Conservation (phyloP, 2,113 vertebrate species). For the Rhagologus leucostigma region DNA sequence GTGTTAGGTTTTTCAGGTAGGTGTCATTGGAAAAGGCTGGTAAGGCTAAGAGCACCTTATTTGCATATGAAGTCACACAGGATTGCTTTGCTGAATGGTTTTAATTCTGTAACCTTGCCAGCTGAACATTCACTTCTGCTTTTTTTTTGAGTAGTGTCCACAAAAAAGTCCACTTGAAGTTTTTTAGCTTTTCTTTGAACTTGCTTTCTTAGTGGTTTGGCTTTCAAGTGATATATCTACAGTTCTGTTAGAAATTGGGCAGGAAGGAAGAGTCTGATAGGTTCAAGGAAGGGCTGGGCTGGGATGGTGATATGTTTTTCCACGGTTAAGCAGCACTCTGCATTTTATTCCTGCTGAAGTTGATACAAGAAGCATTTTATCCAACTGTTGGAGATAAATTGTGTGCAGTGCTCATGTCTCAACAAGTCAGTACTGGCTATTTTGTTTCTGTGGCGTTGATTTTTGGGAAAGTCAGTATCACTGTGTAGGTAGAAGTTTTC, state of each 20-base stretch:
- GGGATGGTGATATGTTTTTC: not conserved
- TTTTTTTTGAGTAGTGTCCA: rapidly evolving
- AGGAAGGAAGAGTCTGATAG: not conserved
- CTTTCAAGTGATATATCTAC: not conserved
- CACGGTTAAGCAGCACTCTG: not conserved
- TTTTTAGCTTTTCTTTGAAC: not conserved
- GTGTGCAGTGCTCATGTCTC: rapidly evolving
- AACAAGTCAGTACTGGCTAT: rapidly evolving
- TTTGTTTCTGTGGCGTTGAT: not conserved
- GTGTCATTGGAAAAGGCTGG: not conserved
- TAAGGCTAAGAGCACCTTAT: not conserved
- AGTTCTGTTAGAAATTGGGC: not conserved
- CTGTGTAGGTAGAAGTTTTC: not conserved
- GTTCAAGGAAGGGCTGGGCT: not conserved
- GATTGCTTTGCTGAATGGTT: not conserved
- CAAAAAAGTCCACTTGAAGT: not conserved
- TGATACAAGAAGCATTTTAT: not conserved
- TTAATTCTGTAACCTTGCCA: not conserved
- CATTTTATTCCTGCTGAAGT: not conserved
- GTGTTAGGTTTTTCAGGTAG: not conserved
- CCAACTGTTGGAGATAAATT: not conserved
- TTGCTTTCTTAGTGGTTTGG: rapidly evolving
- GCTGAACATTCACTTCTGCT: not conserved
- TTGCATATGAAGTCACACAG: rapidly evolving
- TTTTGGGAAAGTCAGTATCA: rapidly evolving